Percentiles rank a stretch among this genome's conserved stretches.
These are phyloP conservation scores for Halichoerus grypus DNA, from an alignment of 2,113 vertebrate genomes.

Conservation along the genomic window DNA sequence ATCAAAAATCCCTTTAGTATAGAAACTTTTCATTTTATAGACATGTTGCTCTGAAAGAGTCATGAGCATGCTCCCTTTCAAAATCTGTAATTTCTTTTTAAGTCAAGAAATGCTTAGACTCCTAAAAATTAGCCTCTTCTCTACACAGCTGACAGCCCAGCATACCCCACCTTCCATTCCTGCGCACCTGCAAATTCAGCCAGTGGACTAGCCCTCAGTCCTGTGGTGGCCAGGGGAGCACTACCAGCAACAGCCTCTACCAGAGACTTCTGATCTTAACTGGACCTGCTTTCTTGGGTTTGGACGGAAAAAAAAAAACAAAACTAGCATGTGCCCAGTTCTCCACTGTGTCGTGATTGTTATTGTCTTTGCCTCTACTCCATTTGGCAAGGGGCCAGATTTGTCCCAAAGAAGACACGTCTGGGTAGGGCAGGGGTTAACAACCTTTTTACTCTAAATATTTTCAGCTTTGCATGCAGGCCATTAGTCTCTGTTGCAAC, in stretches of 20 bases:
- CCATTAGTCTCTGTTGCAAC: background rate
- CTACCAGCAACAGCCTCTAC: background rate
- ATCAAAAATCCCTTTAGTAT: conserved; percentile 30
- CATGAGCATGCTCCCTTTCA: background rate
- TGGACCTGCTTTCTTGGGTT: background rate
- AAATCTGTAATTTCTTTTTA: background rate
- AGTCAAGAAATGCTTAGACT: background rate
- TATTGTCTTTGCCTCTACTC: background rate
- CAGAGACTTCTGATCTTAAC: background rate
- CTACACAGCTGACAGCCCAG: background rate
- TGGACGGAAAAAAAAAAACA: too few relatives aligned
- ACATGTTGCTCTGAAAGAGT: conserved; percentile 33
- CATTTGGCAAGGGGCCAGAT: background rate
- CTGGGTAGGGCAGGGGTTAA: background rate
- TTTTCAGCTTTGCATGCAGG: background rate
- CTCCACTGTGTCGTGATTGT: background rate
- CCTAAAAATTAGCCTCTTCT: background rate
- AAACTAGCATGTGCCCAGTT: background rate
- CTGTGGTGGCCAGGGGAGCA: too few relatives aligned
- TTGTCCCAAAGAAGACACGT: background rate
- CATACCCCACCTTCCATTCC: background rate
- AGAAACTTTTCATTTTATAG: background rate
- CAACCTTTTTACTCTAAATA: background rate
- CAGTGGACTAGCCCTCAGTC: too few relatives aligned
- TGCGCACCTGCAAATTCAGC: background rate